Percentiles rank a stretch among this genome's conserved stretches.
Evolutionary conservation across 64 coral and sea anemone genomes (phyloP).

Genomic region (Acropora tenuis): DNA sequence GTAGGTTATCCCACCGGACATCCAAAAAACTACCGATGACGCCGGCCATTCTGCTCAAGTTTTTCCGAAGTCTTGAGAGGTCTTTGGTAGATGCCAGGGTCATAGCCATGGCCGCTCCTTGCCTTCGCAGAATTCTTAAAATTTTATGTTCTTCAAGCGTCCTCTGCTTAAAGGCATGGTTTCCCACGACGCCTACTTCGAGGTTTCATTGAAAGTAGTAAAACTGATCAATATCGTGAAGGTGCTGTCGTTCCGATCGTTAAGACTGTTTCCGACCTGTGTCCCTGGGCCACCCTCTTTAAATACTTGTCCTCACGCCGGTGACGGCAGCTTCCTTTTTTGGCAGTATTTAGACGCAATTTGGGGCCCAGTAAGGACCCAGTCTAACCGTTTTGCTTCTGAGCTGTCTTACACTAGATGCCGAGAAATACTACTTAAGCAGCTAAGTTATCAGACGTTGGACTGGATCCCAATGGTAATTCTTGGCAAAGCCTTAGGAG

Average conservation of each 20-base stretch:
- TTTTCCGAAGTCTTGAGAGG: background rate
- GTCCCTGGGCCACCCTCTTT: constrained; percentile 3
- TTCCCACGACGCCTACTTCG: constrained; percentile 24
- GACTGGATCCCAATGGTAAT: background rate
- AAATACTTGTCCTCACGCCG: constrained; percentile 20
- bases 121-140: constrained; percentile 15
- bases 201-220: constrained; percentile 57
- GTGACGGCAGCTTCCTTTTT: background rate
- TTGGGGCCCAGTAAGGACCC: background rate
- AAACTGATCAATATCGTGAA: constrained; percentile 56
- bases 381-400: background rate
- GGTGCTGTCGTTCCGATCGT: constrained; percentile 34
- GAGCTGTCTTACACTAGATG: background rate
- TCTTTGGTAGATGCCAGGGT: constrained; percentile 9
- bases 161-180: too few relatives aligned
- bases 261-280: constrained; percentile 37
- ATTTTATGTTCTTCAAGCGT: too few relatives aligned
- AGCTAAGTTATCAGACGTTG: background rate
- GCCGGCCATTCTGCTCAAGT: constrained; percentile 51
- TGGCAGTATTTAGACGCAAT: background rate
- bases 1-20: background rate
- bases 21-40: constrained; percentile 50
- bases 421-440: background rate
- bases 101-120: constrained; percentile 20
- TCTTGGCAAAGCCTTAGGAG: constrained; percentile 46